phyloP scores from a whole-genome alignment of 2,113 vertebrate species.

The Pachypanchax playfairii region DNA sequence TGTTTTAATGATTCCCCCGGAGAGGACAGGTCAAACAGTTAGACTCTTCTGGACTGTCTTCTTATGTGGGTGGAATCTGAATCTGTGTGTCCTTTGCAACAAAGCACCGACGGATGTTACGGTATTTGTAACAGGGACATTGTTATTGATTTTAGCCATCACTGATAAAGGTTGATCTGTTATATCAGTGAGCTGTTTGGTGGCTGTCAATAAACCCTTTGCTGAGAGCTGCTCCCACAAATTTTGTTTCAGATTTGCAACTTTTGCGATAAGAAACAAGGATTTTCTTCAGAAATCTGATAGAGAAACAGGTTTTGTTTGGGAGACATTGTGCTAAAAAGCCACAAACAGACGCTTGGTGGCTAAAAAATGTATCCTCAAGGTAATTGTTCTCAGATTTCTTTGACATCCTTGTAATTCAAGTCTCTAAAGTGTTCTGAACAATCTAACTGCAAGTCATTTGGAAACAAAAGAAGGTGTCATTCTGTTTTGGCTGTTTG shows the following conservation, averaged over 20 bases:
- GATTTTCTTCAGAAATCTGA: too few species aligned
- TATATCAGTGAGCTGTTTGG: neutral
- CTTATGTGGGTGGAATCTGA: neutral
- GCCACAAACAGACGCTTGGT: too few species aligned
- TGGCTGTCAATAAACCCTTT: slow-evolving; percentile 22
- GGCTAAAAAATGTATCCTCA: too few species aligned
- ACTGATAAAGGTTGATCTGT: slow-evolving; percentile 14
- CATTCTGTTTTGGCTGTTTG: too few species aligned
- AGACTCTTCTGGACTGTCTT: neutral
- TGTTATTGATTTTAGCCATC: slow-evolving; percentile 5
- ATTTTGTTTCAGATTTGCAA: slow-evolving; percentile 1
- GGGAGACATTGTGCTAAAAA: too few species aligned
- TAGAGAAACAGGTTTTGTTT: too few species aligned
- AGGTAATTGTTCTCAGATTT: too few species aligned
- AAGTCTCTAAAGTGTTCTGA: too few species aligned
- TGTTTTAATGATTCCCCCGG: neutral
- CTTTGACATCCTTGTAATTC: too few species aligned
- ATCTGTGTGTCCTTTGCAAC: neutral
- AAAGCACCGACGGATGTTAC: neutral
- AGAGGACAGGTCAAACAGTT: neutral
- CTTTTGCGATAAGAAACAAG: neutral
- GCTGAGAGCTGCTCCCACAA: neutral
- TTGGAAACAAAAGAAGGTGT: too few species aligned
- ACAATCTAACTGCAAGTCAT: too few species aligned
- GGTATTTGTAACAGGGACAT: neutral